Conservation (phyloP, 2,888 invertebrate species). For the Ceratothoa steindachneri region DNA sequence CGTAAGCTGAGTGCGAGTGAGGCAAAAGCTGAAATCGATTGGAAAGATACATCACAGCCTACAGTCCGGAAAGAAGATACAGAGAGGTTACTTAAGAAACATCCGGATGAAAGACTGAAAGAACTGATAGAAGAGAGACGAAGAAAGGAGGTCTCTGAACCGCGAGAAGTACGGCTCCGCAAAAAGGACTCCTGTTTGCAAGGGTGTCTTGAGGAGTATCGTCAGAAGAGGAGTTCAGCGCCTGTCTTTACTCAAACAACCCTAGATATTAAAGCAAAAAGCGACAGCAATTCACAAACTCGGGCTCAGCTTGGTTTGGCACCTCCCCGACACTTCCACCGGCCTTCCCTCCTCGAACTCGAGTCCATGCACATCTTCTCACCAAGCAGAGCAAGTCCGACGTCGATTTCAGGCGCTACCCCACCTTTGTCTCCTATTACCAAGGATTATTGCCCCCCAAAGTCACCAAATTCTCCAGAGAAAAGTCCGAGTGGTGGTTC, state of each 20-base stretch:
- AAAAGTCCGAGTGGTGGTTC: background rate
- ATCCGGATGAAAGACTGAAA: constrained; percentile 31
- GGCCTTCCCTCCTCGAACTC: constrained; percentile 39
- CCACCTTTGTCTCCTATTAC: constrained; percentile 2
- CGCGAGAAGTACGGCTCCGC: constrained; percentile 17
- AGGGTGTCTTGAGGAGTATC: constrained; percentile 39
- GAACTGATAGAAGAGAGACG: constrained; percentile 40
- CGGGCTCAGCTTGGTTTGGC: background rate
- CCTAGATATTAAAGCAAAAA: background rate
- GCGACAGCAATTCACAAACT: background rate
- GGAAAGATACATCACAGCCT: background rate
- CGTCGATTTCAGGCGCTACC: background rate
- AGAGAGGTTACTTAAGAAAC: background rate
- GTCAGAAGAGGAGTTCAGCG: constrained; percentile 27
- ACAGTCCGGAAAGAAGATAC: background rate
- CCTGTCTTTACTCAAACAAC: background rate
- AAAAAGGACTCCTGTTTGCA: constrained; percentile 30
- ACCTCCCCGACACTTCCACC: constrained; percentile 16
- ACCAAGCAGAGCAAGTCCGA: background rate
- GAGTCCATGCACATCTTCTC: constrained; percentile 37
- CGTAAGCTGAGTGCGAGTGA: background rate
- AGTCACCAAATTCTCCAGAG: background rate
- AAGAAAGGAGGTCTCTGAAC: constrained; percentile 2
- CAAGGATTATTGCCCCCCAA: constrained; percentile 9
- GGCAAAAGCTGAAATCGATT: background rate